phyloP scores from a whole-genome alignment of 2,888 invertebrate species.

The Hydroisotoma schaefferi region DNA sequence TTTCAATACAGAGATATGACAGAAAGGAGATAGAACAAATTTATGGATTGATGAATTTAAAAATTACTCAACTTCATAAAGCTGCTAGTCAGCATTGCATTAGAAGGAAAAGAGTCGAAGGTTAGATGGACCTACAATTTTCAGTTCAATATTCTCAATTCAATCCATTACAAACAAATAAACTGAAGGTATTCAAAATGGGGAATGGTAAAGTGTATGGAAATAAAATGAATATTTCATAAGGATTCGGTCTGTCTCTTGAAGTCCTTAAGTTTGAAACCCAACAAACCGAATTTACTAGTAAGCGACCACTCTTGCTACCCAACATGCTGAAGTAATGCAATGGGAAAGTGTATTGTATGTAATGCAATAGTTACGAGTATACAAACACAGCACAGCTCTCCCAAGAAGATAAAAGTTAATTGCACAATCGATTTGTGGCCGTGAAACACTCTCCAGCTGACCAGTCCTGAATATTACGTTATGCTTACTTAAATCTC shows the following conservation, averaged over 20 bases:
- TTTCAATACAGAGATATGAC: too few relatives aligned
- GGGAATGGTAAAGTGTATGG: conserved; percentile 37
- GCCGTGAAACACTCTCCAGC: conserved; percentile 20
- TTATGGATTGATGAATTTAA: too few relatives aligned
- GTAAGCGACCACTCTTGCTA: too few relatives aligned
- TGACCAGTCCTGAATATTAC: conserved; percentile 9
- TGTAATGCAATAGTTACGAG: too few relatives aligned
- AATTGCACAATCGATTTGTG: conserved; percentile 34
- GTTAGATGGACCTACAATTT: too few relatives aligned
- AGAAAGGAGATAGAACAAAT: too few relatives aligned
- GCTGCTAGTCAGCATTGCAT: too few relatives aligned
- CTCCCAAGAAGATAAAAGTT: conserved; percentile 24
- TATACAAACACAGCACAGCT: conserved; percentile 5
- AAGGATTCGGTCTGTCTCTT: conserved; percentile 26
- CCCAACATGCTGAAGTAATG: too few relatives aligned
- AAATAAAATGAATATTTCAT: conserved; percentile 41
- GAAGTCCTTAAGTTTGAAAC: conserved; percentile 7
- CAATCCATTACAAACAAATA: background rate
- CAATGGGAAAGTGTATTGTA: too few relatives aligned
- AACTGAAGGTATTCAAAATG: background rate
- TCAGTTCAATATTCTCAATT: background rate
- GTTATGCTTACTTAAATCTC: background rate
- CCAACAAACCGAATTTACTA: conserved; percentile 4
- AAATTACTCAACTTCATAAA: too few relatives aligned
- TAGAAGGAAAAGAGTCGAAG: too few relatives aligned